These are phyloP conservation scores for Baryphthengus martii DNA, from an alignment of 2,113 vertebrate species.

Conservation along the genomic window DNA sequence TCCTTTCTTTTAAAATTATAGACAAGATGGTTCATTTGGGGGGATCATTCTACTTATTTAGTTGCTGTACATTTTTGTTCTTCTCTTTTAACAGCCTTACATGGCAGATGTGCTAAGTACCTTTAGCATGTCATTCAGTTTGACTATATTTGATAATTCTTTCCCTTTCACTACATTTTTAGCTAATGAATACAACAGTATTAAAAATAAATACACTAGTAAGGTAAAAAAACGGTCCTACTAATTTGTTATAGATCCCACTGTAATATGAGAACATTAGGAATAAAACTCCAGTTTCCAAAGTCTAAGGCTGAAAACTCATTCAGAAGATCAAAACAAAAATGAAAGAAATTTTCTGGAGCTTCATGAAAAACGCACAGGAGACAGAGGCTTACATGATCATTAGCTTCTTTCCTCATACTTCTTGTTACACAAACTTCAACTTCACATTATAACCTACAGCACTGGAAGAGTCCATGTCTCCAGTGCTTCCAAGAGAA, in stretches of 20 bases:
- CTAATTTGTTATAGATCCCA: background rate
- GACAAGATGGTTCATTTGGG: background rate
- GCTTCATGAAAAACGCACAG: background rate
- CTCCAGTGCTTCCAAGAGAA: background rate
- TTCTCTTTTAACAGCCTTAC: background rate
- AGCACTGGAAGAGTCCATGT: background rate
- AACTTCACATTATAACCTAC: background rate
- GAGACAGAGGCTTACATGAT: background rate
- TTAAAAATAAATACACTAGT: background rate
- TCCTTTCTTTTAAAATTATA: background rate
- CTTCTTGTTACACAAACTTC: background rate
- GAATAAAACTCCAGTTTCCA: background rate
- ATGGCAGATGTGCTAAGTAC: background rate
- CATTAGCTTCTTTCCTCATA: background rate
- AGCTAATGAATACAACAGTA: background rate
- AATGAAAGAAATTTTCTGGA: background rate
- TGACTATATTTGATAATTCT: background rate
- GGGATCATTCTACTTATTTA: background rate
- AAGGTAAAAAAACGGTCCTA: background rate
- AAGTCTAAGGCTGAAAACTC: background rate
- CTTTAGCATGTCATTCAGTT: background rate
- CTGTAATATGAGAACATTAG: background rate
- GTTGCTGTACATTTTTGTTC: background rate
- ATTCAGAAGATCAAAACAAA: background rate
- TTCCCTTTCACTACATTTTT: background rate